phyloP scores from a whole-genome alignment of 2,797 vertebrate species.

The Sibirionetta formosa region DNA sequence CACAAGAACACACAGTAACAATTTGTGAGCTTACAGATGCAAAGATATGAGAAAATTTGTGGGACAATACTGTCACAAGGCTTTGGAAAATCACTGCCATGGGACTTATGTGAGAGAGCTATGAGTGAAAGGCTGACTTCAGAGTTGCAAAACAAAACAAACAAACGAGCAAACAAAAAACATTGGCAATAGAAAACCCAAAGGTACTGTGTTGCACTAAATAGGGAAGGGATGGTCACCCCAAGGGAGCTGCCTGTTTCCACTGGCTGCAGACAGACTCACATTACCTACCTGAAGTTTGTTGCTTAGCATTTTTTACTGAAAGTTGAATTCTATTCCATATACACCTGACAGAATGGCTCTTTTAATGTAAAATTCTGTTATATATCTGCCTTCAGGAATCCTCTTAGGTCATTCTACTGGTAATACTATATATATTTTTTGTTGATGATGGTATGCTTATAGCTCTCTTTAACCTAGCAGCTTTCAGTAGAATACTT shows the following conservation, averaged over 20 bases:
- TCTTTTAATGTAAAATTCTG: not conserved
- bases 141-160: not conserved
- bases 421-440: not conserved
- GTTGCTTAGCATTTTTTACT: not conserved
- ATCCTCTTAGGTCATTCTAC: not conserved
- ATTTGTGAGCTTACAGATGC: not conserved
- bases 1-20: rapidly evolving
- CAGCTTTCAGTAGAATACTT: conserved; percentile 42
- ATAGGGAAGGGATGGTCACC: not conserved
- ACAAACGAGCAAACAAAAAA: not conserved
- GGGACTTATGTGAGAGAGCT: not conserved
- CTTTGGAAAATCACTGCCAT: not conserved
- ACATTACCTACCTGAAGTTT: not conserved
- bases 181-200: not conserved
- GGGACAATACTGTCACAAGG: not conserved
- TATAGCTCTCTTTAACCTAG: conserved; percentile 27
- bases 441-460: not conserved
- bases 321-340: not conserved
- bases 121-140: not conserved
- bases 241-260: not conserved
- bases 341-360: not conserved
- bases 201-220: not conserved
- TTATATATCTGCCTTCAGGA: not conserved
- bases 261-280: not conserved
- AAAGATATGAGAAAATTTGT: not conserved